Percentiles rank a stretch among this genome's conserved stretches.
Conservation (phyloP, 2,888 invertebrate species). For the Bellardia pandia region DNA sequence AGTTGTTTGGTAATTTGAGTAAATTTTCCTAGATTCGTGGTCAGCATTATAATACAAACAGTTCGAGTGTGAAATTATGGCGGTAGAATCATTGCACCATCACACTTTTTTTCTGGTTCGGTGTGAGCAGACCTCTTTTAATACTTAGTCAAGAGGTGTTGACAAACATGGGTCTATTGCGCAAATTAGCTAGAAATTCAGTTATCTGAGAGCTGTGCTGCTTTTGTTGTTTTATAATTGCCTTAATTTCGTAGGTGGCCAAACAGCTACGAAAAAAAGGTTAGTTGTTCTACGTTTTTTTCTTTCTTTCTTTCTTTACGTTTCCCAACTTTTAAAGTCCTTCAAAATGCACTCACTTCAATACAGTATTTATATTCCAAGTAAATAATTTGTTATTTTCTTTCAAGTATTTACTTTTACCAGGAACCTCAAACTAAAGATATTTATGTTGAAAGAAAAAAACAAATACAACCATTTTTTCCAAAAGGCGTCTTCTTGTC, state of each 20-base stretch:
- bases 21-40: conserved; percentile 34
- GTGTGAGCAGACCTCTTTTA: neutral
- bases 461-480: neutral
- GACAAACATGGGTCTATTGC: conserved; percentile 55
- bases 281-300: neutral
- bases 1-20: conserved; percentile 61
- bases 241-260: conserved; percentile 48
- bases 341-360: conserved; percentile 25
- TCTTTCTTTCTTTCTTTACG: too few species aligned
- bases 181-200: conserved; percentile 63
- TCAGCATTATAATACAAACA: conserved; percentile 45
- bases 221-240: neutral
- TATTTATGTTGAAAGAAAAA: neutral
- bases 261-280: neutral
- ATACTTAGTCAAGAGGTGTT: conserved; percentile 32
- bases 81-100: neutral
- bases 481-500: conserved; percentile 64
- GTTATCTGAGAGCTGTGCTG: conserved; percentile 59
- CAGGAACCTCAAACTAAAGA: conserved; percentile 48
- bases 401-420: conserved; percentile 41
- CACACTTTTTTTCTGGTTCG: neutral
- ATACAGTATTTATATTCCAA: conserved; percentile 19
- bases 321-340: conserved; percentile 6
- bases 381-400: conserved; percentile 47
- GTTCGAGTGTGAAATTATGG: conserved; percentile 59